Percentiles rank a stretch among this genome's conserved stretches.
Conservation (phyloP, 1,140 invertebrate genomes). For the Cardiocondyla obscurior region DNA sequence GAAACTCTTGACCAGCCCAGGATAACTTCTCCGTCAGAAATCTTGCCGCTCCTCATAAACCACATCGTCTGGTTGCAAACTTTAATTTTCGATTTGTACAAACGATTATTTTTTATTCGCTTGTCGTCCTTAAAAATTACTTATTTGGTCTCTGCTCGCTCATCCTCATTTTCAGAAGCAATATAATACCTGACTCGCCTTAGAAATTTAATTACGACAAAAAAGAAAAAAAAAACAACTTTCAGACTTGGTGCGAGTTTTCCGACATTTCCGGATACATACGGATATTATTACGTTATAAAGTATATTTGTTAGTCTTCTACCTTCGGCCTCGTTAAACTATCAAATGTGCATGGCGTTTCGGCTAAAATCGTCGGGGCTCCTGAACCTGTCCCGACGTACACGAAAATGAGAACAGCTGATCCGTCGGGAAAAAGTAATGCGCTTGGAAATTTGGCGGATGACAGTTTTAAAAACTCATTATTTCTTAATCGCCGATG, state of each 20-base stretch:
- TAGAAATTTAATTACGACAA: neutral
- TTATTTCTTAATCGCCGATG: slow-evolving; percentile 85
- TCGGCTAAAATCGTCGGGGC: slow-evolving; percentile 33
- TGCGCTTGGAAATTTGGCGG: slow-evolving; percentile 84
- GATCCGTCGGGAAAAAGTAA: slow-evolving; percentile 86
- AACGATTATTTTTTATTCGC: slow-evolving; percentile 45
- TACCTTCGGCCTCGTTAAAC: slow-evolving; percentile 51
- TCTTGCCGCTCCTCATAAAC: slow-evolving; percentile 62
- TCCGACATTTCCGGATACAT: neutral
- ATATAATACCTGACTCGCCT: neutral
- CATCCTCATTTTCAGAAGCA: neutral
- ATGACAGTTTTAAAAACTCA: slow-evolving; percentile 85
- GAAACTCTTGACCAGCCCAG: slow-evolving; percentile 58
- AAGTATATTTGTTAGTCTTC: neutral
- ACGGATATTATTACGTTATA: neutral
- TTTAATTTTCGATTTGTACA: slow-evolving; percentile 69
- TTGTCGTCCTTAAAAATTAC: slow-evolving; percentile 28
- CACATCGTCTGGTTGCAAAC: slow-evolving; percentile 58
- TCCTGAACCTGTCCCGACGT: slow-evolving; percentile 36
- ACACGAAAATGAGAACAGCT: slow-evolving; percentile 75
- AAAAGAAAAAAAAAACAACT: neutral
- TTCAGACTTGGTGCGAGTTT: neutral
- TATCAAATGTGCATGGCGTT: slow-evolving; percentile 65
- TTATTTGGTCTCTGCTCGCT: neutral
- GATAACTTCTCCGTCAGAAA: slow-evolving; percentile 68